These are phyloP conservation scores for Hystrix cristata DNA, from an alignment of 2,113 vertebrate species.

Conservation along the genomic window DNA sequence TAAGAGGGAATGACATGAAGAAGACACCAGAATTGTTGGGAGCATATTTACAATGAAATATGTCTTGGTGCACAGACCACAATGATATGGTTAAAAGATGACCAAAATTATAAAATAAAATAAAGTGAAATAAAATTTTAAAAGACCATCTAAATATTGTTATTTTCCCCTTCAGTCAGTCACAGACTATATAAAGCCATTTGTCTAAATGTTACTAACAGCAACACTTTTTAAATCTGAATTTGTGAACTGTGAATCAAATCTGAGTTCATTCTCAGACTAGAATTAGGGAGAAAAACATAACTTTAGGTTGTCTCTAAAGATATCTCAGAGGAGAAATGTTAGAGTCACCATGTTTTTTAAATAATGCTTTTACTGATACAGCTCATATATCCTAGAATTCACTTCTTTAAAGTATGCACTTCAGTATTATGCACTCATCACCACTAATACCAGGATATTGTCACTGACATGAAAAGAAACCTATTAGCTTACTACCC, in stretches of 20 bases:
- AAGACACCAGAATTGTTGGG: background rate
- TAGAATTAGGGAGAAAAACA: background rate
- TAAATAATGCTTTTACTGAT: background rate
- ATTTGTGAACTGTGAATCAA: background rate
- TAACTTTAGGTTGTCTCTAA: background rate
- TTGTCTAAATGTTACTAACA: background rate
- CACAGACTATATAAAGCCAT: background rate
- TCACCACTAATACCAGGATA: background rate
- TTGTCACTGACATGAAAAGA: slow-evolving; percentile 31
- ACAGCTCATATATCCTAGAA: background rate
- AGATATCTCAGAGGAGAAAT: background rate
- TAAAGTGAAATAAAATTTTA: background rate
- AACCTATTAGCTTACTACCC: background rate
- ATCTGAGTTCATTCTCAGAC: slow-evolving; percentile 17
- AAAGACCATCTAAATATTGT: background rate
- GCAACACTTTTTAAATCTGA: slow-evolving; percentile 24
- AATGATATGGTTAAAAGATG: background rate
- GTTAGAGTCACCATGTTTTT: background rate
- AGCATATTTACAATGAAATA: background rate
- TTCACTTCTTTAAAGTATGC: background rate
- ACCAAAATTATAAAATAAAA: background rate
- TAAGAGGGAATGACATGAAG: background rate
- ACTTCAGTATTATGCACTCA: background rate
- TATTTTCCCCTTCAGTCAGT: background rate
- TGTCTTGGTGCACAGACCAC: background rate